Evolutionary conservation across 2,888 invertebrate genomes (phyloP).

Genomic region (Phyto melanocephala): DNA sequence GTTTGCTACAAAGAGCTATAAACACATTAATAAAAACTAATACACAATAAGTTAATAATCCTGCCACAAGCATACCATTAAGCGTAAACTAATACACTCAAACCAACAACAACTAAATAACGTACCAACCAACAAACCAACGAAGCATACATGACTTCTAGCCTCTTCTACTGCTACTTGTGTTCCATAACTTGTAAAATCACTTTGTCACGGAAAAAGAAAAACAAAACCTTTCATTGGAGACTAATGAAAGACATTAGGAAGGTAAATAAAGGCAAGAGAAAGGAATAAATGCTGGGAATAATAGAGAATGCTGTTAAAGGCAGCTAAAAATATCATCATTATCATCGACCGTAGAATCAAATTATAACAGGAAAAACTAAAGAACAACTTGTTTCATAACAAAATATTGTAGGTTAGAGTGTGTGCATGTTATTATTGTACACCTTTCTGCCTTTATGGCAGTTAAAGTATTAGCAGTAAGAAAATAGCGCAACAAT

Average conservation of each 20-base stretch:
- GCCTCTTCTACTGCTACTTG: not conserved
- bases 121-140: constrained; percentile 37
- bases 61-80: constrained; percentile 60
- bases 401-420: not conserved
- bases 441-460: not conserved
- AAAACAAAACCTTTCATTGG: constrained; percentile 18
- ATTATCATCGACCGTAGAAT: not conserved
- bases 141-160: not conserved
- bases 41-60: constrained; percentile 65
- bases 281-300: not conserved
- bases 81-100: constrained; percentile 49
- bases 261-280: not conserved
- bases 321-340: constrained; percentile 30
- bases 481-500: constrained; percentile 53
- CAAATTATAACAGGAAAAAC: not conserved
- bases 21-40: constrained; percentile 63
- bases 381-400: not conserved
- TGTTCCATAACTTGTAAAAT: not conserved
- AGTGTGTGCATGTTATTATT: not conserved
- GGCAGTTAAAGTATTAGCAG: not conserved
- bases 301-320: not conserved
- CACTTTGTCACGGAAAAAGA: constrained; percentile 9
- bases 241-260: constrained; percentile 60
- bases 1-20: constrained; percentile 48
- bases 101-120: constrained; percentile 44